Base-by-base conservation (phyloP, 2,888 invertebrate genomes). In the Teinopalpus imperialis region DNA sequence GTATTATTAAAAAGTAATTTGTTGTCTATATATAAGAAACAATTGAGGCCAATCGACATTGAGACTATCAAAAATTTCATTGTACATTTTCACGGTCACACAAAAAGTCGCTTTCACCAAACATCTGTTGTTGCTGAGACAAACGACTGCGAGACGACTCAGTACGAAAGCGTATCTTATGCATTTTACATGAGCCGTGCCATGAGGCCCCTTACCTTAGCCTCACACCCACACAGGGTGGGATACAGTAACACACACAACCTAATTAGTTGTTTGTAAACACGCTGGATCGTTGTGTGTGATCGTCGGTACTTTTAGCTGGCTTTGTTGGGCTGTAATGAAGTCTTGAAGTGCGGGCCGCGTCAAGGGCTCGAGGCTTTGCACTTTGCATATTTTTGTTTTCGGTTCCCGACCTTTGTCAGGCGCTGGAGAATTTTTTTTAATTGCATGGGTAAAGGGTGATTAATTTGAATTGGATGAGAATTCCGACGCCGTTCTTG, bases 131-230 rank as follows among this genome's bases (percentile, higher is more conserved):
- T 32, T 18, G 79, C 79, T 76, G 76, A 69, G 66, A 66, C 76
- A 75, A 78, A 74, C 80, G 66, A 69, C 59, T 69, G 65, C 74
- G 79, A 74, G 78, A 72, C 76, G 69, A 46, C 61, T 61, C 59
- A 41, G 60, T 72, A 68, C 63, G 75, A 71, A 72, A 77, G 74
- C 78, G 74, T 75, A 88, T 88, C 91, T 91, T 90, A 91, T 91
- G 91, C 91, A 91, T 91, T 91, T 91, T 90, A 90, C 91, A 91
- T 91, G 91, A 91, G 91, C 74, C 63, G 44, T 29, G 52, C 44
- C 59, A 59, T 56, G 54, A 56, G 53, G 58, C 56, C 67, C 64
- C 54, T 54, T 44, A 32, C 51, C 49, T 49, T 49, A 49, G 39
- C 45, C 56, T 46, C 59, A 51, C 60, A 62, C 64, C 54, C 61